Conservation (phyloP, 1,140 invertebrate genomes). For the Latrodectus geometricus region DNA sequence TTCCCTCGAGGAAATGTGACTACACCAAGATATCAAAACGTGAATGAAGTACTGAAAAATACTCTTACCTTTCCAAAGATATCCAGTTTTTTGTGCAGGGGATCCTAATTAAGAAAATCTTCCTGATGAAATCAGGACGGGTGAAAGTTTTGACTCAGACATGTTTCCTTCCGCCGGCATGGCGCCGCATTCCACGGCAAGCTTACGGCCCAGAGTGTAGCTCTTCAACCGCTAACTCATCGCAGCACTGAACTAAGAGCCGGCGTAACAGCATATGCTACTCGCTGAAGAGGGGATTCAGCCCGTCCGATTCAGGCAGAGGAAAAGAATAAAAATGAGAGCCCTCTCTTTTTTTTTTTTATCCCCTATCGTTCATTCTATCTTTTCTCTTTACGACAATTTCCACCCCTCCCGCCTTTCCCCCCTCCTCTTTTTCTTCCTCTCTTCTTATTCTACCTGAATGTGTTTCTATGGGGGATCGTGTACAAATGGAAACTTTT, state of each 20-base stretch:
- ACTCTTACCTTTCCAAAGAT: constrained; percentile 29
- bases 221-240: not conserved
- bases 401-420: not conserved
- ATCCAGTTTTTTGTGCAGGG: constrained; percentile 10
- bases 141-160: constrained; percentile 26
- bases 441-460: constrained; percentile 36
- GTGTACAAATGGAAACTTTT: constrained; percentile 6
- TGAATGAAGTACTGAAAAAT: not conserved
- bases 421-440: constrained; percentile 13
- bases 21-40: no score
- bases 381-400: constrained; percentile 42
- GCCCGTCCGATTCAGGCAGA: no score
- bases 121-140: not conserved
- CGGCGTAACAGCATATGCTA: not conserved
- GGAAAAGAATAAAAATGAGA: no score
- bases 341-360: no score
- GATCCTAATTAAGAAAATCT: constrained; percentile 29
- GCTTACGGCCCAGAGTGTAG: not conserved
- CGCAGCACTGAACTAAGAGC: not conserved
- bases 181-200: constrained; percentile 18
- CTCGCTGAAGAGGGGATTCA: not conserved
- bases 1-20: no score
- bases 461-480: constrained; percentile 23
- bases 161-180: constrained; percentile 13
- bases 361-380: constrained; percentile 12